Conservation (phyloP, 2,113 vertebrate species). For the Elachura formosa region DNA sequence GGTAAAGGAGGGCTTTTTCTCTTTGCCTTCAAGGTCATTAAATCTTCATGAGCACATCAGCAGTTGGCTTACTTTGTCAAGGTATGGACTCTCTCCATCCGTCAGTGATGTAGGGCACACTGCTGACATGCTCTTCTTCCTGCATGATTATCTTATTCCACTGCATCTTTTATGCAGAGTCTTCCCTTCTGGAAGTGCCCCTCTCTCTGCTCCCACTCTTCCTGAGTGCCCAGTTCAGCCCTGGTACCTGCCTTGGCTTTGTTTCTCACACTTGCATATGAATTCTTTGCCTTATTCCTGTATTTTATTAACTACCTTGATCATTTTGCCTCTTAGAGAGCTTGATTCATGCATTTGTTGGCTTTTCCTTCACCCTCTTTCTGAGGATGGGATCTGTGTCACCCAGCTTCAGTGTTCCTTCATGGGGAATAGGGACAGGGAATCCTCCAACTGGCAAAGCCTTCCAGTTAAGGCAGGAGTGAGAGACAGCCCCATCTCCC, state of each 20-base stretch:
- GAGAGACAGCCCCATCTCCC: neutral
- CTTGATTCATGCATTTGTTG: neutral
- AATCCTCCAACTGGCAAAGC: neutral
- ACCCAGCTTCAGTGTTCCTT: neutral
- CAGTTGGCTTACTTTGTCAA: neutral
- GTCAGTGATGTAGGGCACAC: neutral
- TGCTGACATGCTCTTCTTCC: neutral
- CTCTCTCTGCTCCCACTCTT: neutral
- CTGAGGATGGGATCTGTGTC: neutral
- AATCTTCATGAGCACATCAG: neutral
- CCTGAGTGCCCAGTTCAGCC: neutral
- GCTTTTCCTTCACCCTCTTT: neutral
- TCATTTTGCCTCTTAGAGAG: neutral
- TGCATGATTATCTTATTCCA: neutral
- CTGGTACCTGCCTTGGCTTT: neutral
- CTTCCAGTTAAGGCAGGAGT: neutral
- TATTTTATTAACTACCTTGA: neutral
- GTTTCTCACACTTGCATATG: neutral
- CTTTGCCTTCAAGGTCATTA: neutral
- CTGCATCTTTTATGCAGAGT: neutral
- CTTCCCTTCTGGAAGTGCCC: neutral
- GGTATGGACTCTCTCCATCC: neutral
- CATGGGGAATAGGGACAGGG: fast-evolving
- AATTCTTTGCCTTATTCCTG: fast-evolving
- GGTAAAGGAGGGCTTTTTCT: neutral